Evolutionary conservation across 2,113 vertebrate genomes (phyloP), one percentile per base, ranked within the genome.

Genomic region (Micromys minutus): DNA sequence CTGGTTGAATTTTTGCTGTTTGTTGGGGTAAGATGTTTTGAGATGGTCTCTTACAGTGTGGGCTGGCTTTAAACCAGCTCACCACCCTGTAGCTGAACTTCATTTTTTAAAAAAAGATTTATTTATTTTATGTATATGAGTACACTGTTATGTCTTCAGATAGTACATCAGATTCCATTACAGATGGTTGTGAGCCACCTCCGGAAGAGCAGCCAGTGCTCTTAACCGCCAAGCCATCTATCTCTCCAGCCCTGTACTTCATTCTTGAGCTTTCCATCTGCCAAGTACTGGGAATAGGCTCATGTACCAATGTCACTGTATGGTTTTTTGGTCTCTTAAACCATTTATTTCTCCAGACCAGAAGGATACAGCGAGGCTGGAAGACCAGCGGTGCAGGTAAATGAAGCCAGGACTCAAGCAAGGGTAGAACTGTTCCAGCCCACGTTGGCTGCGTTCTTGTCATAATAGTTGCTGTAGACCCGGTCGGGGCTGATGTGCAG

Each of bases 401-500:
- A 19, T 89, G 34, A 4, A 52, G 3, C 2, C 3, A 39, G 15
- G 16, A 2, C 87, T 98, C 93, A 98, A 17, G 98, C 98, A 57
- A 99, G 99, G 93, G 99, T 99, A 93, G 98, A 98, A 19, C 98
- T 95, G 0, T 99, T 99, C 98, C 98, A 99, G 95, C 98, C 98
- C 95, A 99, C 98, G 0, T 98, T 98, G 97, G 98, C 98, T 17
- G 98, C 97, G 0, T 98, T 98, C 98, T 99, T 98, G 96, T 99
- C 98, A 0, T 97, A 98, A 95, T 98, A 99, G 95, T 98, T 98
- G 98, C 99, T 98, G 96, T 99, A 99, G 93, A 99, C 95, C 97
- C 99, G 99, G 98, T 99, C 99, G 7, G 99, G 97, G 93, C 99
- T 98, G 92, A 99, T 97, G 6, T 98, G 98, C 98, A 99, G 98